These are phyloP conservation scores for Atta colombica DNA, from an alignment of 1,140 invertebrate genomes.

Conservation along the genomic window DNA sequence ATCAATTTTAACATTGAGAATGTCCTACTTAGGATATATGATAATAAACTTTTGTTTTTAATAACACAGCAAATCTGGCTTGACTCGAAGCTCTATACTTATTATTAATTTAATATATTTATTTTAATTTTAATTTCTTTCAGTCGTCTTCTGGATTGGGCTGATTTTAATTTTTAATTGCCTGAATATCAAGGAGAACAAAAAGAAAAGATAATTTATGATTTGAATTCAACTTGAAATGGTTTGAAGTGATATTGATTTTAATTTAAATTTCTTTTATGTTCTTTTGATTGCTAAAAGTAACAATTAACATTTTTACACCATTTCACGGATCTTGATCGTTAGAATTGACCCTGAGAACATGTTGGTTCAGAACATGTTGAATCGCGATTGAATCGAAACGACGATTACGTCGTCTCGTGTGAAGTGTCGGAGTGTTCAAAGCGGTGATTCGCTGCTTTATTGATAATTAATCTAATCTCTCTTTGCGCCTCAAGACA, in stretches of 20 bases:
- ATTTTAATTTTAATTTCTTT: neutral
- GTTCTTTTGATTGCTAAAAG: neutral
- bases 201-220: neutral
- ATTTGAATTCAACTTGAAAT: neutral
- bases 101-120: too few species aligned
- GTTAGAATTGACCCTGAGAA: constrained; percentile 20
- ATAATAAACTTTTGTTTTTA: too few species aligned
- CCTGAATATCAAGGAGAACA: neutral
- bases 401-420: constrained; percentile 46
- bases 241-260: neutral
- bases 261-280: neutral
- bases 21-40: too few species aligned
- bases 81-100: too few species aligned
- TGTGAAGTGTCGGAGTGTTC: constrained; percentile 39
- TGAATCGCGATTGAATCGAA: constrained; percentile 53
- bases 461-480: constrained; percentile 66
- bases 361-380: neutral
- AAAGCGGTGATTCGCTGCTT: constrained; percentile 49
- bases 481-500: constrained; percentile 45
- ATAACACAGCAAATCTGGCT: too few species aligned
- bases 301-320: constrained; percentile 8
- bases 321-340: neutral
- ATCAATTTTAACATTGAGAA: too few species aligned
- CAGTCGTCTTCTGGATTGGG: too few species aligned
- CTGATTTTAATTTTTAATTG: neutral